Percentiles rank a stretch among this genome's conserved stretches.
Conservation (phyloP, 2,113 vertebrate species). For the Callaeas wilsoni region DNA sequence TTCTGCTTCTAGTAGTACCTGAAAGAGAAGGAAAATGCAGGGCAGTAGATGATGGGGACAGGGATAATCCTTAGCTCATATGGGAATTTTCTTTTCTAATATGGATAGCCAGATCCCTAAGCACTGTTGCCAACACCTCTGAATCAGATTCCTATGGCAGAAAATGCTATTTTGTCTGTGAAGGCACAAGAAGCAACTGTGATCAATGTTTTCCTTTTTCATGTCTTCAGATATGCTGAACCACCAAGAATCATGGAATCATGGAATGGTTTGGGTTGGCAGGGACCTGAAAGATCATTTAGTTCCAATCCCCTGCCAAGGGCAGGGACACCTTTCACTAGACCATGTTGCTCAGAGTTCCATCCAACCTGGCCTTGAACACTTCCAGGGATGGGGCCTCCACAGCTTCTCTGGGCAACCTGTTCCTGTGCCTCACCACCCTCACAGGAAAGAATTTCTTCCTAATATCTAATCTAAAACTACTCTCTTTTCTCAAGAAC, state of each 20-base stretch:
- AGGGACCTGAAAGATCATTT: neutral
- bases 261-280: neutral
- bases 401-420: neutral
- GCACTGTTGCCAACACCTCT: neutral
- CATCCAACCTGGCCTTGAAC: neutral
- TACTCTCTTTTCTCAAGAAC: neutral
- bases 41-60: neutral
- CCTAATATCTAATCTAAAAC: neutral
- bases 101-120: neutral
- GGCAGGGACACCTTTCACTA: neutral
- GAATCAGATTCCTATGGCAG: neutral
- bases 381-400: neutral
- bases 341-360: neutral
- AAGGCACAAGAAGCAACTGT: neutral
- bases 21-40: neutral
- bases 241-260: neutral
- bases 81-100: neutral
- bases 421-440: neutral
- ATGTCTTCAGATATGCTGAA: neutral
- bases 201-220: neutral
- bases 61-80: neutral
- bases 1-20: neutral
- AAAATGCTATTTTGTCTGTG: neutral
- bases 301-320: neutral
- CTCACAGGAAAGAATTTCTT: neutral